Conservation (phyloP, 2,888 invertebrate species). For the Hoplodrina ambigua region DNA sequence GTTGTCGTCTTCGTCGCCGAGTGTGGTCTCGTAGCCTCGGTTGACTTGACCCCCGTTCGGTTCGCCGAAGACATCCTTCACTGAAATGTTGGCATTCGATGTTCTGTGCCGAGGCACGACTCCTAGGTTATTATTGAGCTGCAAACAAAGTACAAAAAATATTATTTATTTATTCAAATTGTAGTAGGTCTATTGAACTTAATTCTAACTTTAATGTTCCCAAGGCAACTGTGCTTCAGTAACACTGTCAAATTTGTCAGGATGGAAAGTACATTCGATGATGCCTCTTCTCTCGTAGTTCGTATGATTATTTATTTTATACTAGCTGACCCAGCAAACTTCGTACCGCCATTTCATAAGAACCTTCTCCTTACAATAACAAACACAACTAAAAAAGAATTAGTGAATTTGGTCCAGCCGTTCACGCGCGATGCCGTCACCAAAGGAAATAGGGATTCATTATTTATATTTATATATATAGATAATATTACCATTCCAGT, state of each 20-base stretch:
- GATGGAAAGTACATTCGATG: too few species aligned
- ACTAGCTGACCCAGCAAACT: too few species aligned
- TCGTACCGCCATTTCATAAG: too few species aligned
- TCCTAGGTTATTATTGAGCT: slow-evolving; percentile 91
- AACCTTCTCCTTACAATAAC: too few species aligned
- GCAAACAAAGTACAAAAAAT: slow-evolving; percentile 58
- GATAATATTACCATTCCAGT: slow-evolving; percentile 86
- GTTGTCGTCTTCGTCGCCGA: slow-evolving; percentile 92
- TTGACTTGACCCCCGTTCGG: slow-evolving; percentile 94
- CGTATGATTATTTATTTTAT: not conserved
- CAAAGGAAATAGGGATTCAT: too few species aligned
- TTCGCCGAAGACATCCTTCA: slow-evolving; percentile 94
- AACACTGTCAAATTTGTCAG: not conserved
- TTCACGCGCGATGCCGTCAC: too few species aligned
- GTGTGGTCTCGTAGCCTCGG: slow-evolving; percentile 93
- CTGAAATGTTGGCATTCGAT: slow-evolving; percentile 94
- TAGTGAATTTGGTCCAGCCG: too few species aligned
- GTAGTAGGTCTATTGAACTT: too few species aligned
- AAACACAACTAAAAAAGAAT: too few species aligned
- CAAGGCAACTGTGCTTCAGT: not conserved
- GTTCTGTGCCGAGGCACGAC: slow-evolving; percentile 92
- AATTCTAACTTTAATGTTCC: not conserved
- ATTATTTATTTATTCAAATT: too few species aligned
- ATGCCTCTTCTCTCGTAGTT: not conserved
- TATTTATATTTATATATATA: not conserved